These are phyloP conservation scores for Progne subis DNA, from an alignment of 2,113 vertebrate species.

Conservation along the genomic window DNA sequence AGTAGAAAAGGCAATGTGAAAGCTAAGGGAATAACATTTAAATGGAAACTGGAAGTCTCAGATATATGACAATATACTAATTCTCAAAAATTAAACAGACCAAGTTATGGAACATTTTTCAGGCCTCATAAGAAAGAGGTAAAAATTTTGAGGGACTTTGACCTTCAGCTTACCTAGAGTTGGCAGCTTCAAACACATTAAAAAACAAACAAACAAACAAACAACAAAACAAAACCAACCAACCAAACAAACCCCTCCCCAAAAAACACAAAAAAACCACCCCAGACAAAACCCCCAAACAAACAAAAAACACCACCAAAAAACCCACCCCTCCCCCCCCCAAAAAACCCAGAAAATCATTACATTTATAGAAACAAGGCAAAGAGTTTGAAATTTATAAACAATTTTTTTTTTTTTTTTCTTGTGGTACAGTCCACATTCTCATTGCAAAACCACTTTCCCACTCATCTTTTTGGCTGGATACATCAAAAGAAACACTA, in stretches of 20 bases:
- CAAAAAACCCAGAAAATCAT: background rate
- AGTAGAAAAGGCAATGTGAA: background rate
- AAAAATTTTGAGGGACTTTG: background rate
- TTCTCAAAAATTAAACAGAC: background rate
- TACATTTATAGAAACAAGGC: background rate
- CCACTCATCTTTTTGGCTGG: background rate
- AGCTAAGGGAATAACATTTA: background rate
- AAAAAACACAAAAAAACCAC: no score
- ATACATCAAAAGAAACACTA: background rate
- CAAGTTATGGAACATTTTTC: background rate
- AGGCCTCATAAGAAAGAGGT: background rate
- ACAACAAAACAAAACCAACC: no score
- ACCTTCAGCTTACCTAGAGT: background rate
- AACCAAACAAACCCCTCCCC: no score
- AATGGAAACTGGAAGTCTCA: background rate
- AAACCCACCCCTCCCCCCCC: no score
- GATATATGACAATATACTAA: background rate
- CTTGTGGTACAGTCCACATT: background rate
- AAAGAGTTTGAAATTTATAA: background rate
- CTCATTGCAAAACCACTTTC: background rate
- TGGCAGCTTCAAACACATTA: background rate
- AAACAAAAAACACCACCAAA: no score
- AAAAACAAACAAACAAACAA: background rate
- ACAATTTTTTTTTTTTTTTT: constrained; percentile 5
- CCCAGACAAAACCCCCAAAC: no score